Conservation (phyloP, 2,113 vertebrate genomes). For the Morone chrysops region DNA sequence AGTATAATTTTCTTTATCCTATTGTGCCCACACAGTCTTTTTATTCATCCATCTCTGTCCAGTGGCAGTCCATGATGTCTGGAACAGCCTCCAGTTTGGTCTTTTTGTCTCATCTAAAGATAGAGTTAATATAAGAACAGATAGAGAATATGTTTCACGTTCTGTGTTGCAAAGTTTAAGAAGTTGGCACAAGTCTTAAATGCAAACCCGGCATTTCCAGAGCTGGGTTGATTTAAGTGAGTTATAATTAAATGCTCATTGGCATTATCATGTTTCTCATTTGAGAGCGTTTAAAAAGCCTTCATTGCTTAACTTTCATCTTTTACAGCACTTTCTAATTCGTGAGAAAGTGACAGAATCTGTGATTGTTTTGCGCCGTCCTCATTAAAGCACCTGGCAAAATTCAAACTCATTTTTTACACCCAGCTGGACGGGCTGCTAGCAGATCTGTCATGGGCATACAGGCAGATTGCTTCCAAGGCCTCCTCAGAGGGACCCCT, state of each 20-base stretch:
- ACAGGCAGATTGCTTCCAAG: conserved; percentile 34
- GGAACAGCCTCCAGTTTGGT: background rate
- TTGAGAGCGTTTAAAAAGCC: background rate
- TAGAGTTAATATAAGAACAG: background rate
- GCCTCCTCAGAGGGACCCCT: conserved; percentile 47
- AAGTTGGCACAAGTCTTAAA: background rate
- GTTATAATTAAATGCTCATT: background rate
- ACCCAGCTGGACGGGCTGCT: conserved; percentile 3
- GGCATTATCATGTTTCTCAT: background rate
- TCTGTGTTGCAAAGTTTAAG: background rate
- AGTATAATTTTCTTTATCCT: background rate
- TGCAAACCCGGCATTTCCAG: background rate
- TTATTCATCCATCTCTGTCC: conserved; percentile 21
- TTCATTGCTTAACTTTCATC: background rate
- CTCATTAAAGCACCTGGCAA: conserved; percentile 13
- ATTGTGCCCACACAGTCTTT: conserved; percentile 9
- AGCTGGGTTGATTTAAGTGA: background rate
- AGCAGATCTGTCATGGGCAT: conserved; percentile 27
- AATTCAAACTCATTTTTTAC: conserved; percentile 22
- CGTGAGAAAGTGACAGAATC: conserved; percentile 22
- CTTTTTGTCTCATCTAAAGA: no score
- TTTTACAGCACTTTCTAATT: background rate
- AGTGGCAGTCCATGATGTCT: background rate
- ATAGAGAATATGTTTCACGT: background rate
- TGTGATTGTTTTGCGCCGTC: conserved; percentile 14